Percentiles rank a stretch among this genome's conserved stretches.
These are phyloP conservation scores for Drosophila eugracilis DNA, from an alignment of 1,140 invertebrate species.

Conservation along the genomic window DNA sequence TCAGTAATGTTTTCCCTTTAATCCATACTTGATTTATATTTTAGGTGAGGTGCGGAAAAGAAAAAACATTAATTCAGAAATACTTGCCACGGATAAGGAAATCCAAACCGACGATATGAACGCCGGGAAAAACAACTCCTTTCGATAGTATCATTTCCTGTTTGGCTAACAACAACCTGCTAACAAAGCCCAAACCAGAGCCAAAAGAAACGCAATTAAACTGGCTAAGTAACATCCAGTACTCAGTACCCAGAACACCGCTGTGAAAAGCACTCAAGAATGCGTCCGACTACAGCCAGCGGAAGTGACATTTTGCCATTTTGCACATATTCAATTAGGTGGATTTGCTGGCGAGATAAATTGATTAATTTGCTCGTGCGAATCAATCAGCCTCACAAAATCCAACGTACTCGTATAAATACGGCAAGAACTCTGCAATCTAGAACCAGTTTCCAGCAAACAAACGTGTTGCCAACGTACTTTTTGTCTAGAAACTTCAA, in stretches of 20 bases:
- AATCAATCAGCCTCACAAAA: slow-evolving; percentile 22
- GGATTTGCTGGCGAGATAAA: slow-evolving; percentile 66
- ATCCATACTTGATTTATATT: background rate
- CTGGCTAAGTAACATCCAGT: slow-evolving; percentile 70
- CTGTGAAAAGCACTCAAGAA: slow-evolving; percentile 65
- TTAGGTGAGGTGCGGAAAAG: background rate
- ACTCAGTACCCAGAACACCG: slow-evolving; percentile 22
- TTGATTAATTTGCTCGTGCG: slow-evolving; percentile 66
- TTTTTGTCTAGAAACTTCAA: slow-evolving; percentile 1
- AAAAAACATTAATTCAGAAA: background rate
- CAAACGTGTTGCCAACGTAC: slow-evolving; percentile 55
- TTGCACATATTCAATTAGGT: slow-evolving; percentile 72
- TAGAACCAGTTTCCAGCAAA: slow-evolving; percentile 76
- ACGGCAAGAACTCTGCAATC: slow-evolving; percentile 76
- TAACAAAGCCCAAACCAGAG: slow-evolving; percentile 1
- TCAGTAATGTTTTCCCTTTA: background rate
- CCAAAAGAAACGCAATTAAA: slow-evolving; percentile 72
- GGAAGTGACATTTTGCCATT: slow-evolving; percentile 68
- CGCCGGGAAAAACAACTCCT: slow-evolving; percentile 14
- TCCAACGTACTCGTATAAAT: slow-evolving; percentile 69
- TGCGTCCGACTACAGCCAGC: slow-evolving; percentile 51
- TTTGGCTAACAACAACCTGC: slow-evolving; percentile 15
- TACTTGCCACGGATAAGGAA: background rate
- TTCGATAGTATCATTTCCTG: slow-evolving; percentile 17
- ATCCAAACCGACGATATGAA: background rate